A percentile compares a stretch with the other conserved stretches of the same genome.
phyloP scores from a whole-genome alignment of 2,888 invertebrate species.

The Chaetogeoica ovagalla region DNA sequence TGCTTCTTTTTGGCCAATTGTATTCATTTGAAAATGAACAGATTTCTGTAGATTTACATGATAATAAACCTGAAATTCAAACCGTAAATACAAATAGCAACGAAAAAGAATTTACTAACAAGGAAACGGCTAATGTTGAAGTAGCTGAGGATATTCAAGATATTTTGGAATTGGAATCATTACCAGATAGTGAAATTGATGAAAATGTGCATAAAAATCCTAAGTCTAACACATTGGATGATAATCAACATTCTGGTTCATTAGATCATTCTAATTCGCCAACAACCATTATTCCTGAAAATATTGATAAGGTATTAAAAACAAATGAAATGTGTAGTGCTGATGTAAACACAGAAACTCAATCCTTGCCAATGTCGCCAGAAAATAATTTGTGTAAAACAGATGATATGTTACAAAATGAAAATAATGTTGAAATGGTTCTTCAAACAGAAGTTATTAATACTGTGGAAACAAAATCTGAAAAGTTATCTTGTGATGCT shows the following conservation, averaged over 20 bases:
- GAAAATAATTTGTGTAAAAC: background rate
- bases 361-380: background rate
- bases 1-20: constrained; percentile 36
- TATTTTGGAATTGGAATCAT: constrained; percentile 37
- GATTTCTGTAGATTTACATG: background rate
- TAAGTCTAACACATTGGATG: background rate
- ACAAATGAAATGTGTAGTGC: background rate
- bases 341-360: background rate
- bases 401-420: background rate
- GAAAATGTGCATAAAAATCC: background rate
- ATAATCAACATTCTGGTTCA: background rate
- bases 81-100: background rate
- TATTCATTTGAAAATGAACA: constrained; percentile 29
- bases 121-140: constrained; percentile 2
- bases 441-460: background rate
- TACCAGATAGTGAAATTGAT: constrained; percentile 44
- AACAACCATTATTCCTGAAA: background rate
- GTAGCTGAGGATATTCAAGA: constrained; percentile 22
- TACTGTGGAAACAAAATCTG: background rate
- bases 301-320: background rate
- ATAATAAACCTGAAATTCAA: background rate
- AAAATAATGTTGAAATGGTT: background rate
- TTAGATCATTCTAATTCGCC: background rate
- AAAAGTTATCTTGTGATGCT: too few species aligned
- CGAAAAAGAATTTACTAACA: background rate